A percentile compares a stretch with the other conserved stretches of the same genome.
phyloP scores from a whole-genome alignment of 2,888 invertebrate species.

The Caenorhabditis sp. region DNA sequence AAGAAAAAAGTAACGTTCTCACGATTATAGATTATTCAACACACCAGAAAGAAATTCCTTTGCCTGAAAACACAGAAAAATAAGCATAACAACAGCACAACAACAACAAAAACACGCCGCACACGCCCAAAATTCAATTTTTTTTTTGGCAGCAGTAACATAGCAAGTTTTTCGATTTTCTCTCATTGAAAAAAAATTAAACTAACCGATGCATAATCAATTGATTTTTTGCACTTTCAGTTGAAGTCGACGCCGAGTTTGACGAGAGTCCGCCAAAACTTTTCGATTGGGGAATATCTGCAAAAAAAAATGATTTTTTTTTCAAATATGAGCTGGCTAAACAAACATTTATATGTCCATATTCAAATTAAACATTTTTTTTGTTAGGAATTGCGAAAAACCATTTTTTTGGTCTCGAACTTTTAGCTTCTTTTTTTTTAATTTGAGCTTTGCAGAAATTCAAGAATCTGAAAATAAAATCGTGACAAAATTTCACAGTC shows the following conservation, averaged over 20 bases:
- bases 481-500: too few species aligned
- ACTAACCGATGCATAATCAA: slow-evolving; percentile 58
- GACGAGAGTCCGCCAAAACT: slow-evolving; percentile 32
- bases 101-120: too few species aligned
- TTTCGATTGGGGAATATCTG: slow-evolving; percentile 27
- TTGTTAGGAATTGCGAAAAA: too few species aligned
- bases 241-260: slow-evolving; percentile 10
- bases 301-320: neutral
- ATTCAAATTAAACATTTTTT: too few species aligned
- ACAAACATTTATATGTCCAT: too few species aligned
- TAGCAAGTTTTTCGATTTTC: too few species aligned
- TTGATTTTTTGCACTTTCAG: slow-evolving; percentile 46
- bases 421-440: too few species aligned
- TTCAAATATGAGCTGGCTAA: neutral
- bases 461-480: too few species aligned
- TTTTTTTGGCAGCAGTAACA: too few species aligned
- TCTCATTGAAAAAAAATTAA: neutral
- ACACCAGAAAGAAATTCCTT: neutral
- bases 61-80: neutral
- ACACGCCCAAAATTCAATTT: too few species aligned
- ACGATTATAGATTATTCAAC: neutral
- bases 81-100: neutral
- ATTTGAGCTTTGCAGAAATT: too few species aligned
- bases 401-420: too few species aligned
- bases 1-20: neutral